These are phyloP conservation scores for Crematogaster levior DNA, from an alignment of 2,888 invertebrate species.

Conservation along the genomic window DNA sequence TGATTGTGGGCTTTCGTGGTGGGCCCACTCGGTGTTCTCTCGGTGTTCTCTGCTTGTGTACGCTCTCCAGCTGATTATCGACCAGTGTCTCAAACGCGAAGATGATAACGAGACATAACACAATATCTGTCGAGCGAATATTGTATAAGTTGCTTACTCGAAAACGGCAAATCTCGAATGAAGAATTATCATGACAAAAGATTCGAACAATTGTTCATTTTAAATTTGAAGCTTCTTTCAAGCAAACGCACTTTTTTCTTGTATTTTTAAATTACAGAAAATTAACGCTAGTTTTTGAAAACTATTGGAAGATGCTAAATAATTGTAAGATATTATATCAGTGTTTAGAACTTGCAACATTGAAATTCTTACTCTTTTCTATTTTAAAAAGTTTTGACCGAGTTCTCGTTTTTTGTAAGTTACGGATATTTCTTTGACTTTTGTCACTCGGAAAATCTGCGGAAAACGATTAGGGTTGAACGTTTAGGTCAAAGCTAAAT, in stretches of 20 bases:
- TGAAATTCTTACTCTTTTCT: background rate
- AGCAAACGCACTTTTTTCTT: background rate
- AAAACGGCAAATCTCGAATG: background rate
- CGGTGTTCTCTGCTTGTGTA: constrained; percentile 38
- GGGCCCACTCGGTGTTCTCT: constrained; percentile 15
- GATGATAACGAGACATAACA: constrained; percentile 80
- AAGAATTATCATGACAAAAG: background rate
- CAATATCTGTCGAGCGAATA: constrained; percentile 63
- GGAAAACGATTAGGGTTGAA: constrained; percentile 78
- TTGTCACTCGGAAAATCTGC: constrained; percentile 77
- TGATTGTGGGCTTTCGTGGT: constrained; percentile 62
- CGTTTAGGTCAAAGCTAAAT: background rate
- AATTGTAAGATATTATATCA: constrained; percentile 8
- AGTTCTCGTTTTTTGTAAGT: constrained; percentile 54
- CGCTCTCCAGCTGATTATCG: constrained; percentile 52
- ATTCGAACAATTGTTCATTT: background rate
- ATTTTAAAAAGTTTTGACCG: constrained; percentile 65
- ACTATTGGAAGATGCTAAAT: background rate
- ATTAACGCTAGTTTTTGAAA: background rate
- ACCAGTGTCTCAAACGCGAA: constrained; percentile 68
- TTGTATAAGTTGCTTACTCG: background rate
- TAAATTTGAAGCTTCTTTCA: background rate
- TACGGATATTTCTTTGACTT: constrained; percentile 54
- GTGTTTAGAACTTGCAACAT: background rate
- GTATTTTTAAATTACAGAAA: background rate